A percentile compares a stretch with the other conserved stretches of the same genome.
phyloP scores from a whole-genome alignment of 2,888 invertebrate genomes.

The Cistogaster globosa region DNA sequence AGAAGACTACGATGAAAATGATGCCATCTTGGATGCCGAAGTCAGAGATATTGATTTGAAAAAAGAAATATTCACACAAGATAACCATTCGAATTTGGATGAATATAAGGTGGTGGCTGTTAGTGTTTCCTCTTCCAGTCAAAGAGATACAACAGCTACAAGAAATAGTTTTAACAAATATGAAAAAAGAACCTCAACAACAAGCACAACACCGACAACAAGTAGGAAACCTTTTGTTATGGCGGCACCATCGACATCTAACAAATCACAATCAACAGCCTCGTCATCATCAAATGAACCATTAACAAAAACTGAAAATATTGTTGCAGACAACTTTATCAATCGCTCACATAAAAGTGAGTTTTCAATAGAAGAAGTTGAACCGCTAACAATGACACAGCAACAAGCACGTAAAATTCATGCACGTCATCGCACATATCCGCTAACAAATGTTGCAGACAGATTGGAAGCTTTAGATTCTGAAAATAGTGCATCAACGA shows the following conservation, averaged over 20 bases:
- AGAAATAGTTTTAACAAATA: slow-evolving; percentile 69
- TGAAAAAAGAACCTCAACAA: slow-evolving; percentile 26
- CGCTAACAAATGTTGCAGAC: slow-evolving; percentile 67
- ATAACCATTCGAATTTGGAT: slow-evolving; percentile 68
- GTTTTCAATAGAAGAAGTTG: slow-evolving; percentile 85
- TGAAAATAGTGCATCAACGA: slow-evolving; percentile 79
- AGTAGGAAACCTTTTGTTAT: slow-evolving; percentile 51
- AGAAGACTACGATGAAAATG: slow-evolving; percentile 75
- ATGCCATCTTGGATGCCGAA: slow-evolving; percentile 73
- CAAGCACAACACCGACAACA: slow-evolving; percentile 31
- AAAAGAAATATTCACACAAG: slow-evolving; percentile 58
- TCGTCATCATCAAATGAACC: slow-evolving; percentile 44
- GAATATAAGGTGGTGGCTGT: slow-evolving; percentile 84
- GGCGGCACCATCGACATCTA: slow-evolving; percentile 51
- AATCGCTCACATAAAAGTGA: slow-evolving; percentile 85
- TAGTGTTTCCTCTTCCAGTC: slow-evolving; percentile 83
- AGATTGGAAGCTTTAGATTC: slow-evolving; percentile 77
- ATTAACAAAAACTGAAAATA: slow-evolving; percentile 60
- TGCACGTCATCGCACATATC: slow-evolving; percentile 59
- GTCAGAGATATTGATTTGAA: slow-evolving; percentile 72
- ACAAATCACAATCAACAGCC: slow-evolving; percentile 39
- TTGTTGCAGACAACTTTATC: slow-evolving; percentile 76
- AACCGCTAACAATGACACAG: slow-evolving; percentile 83
- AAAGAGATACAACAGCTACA: slow-evolving; percentile 76
- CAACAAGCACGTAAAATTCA: slow-evolving; percentile 54